A percentile compares a stretch with the other conserved stretches of the same genome.
phyloP scores from a whole-genome alignment of 2,888 invertebrate species.

The Philhelius pedissequus region DNA sequence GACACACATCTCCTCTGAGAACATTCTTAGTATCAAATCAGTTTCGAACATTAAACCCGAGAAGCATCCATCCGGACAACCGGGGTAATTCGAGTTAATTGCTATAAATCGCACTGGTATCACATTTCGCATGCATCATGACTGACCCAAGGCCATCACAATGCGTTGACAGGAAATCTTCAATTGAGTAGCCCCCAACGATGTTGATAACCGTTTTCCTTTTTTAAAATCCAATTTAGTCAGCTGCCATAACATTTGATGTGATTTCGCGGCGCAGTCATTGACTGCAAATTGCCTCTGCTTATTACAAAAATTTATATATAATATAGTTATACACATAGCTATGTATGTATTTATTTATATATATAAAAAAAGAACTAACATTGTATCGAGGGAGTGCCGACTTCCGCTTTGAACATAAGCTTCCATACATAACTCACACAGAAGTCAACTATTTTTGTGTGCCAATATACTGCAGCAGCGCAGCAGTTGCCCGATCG shows the following conservation, averaged over 20 bases:
- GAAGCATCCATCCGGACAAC: slow-evolving; percentile 2
- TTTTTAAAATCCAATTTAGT: slow-evolving; percentile 56
- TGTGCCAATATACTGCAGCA: slow-evolving; percentile 24
- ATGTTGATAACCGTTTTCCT: slow-evolving; percentile 31
- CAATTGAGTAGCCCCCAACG: slow-evolving; percentile 49
- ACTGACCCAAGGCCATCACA: slow-evolving; percentile 34
- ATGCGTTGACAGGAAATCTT: slow-evolving; percentile 64
- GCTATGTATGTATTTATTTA: no score
- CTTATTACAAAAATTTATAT: slow-evolving; percentile 11
- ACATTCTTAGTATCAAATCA: slow-evolving; percentile 19
- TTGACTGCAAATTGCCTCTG: slow-evolving; percentile 56
- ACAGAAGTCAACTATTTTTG: slow-evolving; percentile 57
- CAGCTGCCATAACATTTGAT: slow-evolving; percentile 62
- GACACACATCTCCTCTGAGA: background rate
- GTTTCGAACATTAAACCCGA: slow-evolving; percentile 10
- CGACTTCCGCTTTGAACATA: slow-evolving; percentile 66
- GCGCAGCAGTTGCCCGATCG: slow-evolving; percentile 39
- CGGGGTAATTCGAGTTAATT: slow-evolving; percentile 53
- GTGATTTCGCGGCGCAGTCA: slow-evolving; percentile 62
- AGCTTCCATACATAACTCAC: slow-evolving; percentile 63
- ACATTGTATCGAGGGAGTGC: slow-evolving; percentile 64
- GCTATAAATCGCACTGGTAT: slow-evolving; percentile 52
- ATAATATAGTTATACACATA: no score
- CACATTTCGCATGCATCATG: slow-evolving; percentile 37
- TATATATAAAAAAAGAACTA: background rate